phyloP scores from a whole-genome alignment of 1,140 invertebrate genomes.

The Diuraphis noxia region DNA sequence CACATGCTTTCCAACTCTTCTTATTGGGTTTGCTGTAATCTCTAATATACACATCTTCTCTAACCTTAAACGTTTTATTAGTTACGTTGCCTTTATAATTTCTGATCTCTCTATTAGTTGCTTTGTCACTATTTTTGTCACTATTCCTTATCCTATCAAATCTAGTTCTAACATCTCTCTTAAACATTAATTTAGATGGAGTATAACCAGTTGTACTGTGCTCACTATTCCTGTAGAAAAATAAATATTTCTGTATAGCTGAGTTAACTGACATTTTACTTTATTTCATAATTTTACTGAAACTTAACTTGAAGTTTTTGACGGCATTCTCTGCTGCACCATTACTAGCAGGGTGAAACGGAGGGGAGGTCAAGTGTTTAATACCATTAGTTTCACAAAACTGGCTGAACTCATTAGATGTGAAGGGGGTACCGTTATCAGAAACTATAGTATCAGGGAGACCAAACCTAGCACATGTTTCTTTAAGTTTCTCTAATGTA shows the following conservation, averaged over 20 bases:
- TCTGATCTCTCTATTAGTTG: neutral
- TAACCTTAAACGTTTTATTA: neutral
- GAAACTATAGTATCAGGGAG: slow-evolving; percentile 56
- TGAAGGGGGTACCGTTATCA: slow-evolving; percentile 59
- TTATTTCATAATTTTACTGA: slow-evolving; percentile 45
- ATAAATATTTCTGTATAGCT: slow-evolving; percentile 41
- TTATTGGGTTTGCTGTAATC: neutral
- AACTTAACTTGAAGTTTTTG: slow-evolving; percentile 59
- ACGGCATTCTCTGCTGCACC: slow-evolving; percentile 59
- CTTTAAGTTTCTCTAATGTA: slow-evolving; percentile 55
- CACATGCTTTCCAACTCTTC: neutral
- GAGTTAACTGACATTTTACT: neutral
- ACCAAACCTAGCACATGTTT: slow-evolving; percentile 57
- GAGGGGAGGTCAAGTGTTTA: slow-evolving; percentile 55
- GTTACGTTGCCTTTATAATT: neutral
- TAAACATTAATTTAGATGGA: slow-evolving; percentile 54
- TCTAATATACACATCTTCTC: slow-evolving; percentile 6
- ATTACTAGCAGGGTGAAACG: slow-evolving; percentile 58
- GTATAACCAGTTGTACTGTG: slow-evolving; percentile 50
- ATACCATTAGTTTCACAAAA: slow-evolving; percentile 57
- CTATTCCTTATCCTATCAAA: slow-evolving; percentile 13
- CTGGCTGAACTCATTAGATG: slow-evolving; percentile 56
- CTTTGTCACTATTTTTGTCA: neutral
- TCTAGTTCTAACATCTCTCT: slow-evolving; percentile 37
- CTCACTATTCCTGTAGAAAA: slow-evolving; percentile 45